Evolutionary conservation across 2,113 vertebrate species (phyloP), one percentile per base, ranked within the genome.

Genomic region (Corythaeola cristata): DNA sequence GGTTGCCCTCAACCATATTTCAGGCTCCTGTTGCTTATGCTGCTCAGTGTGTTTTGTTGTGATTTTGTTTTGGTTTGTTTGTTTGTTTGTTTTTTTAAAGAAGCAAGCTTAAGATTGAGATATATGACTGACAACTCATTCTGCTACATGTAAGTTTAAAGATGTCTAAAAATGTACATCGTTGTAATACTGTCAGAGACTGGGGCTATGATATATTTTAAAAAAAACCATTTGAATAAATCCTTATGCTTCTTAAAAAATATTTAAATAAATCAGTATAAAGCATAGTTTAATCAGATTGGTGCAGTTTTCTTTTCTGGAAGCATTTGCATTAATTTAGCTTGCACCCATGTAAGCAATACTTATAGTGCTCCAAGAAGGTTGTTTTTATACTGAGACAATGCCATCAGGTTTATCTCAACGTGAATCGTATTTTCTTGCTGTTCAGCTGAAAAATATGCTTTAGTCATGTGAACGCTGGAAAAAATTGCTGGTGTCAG

Each of bases 311-410:
- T 60, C 8, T 76, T 88, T n/a, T 45, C 26, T 49, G 76, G 18
- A 88, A 78, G 53, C 5, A 0, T 33, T 73, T 89, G 28, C 0
- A 2, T 62, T 27, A 39, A 49, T 62, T 84, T 94, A 86, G 1
- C 20, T 63, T 41, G 21, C 26, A 69, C 0, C 0, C 8, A 1
- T 11, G 20, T 20, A 62, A 73, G 3, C 9, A 67, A 15, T 30
- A 60, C 5, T 73, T 89, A 21, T 20, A 71, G 12, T 28, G 7
- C 28, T 68, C 9, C 33, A 55, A 39, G 16, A 33, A 8, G 4
- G 4, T 8, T 69, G 16, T 45, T 67, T 79, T 77, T 44, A 28
- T 53, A 74, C 6, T 6, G 5, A 77, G 21, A 24, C 20, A 56
- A 5, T 27, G 83, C 23, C 41, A 32, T 47, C 35, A 55, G 22